phyloP scores from a whole-genome alignment of 2,797 vertebrate species.

The Oreonectes daqikongensis region DNA sequence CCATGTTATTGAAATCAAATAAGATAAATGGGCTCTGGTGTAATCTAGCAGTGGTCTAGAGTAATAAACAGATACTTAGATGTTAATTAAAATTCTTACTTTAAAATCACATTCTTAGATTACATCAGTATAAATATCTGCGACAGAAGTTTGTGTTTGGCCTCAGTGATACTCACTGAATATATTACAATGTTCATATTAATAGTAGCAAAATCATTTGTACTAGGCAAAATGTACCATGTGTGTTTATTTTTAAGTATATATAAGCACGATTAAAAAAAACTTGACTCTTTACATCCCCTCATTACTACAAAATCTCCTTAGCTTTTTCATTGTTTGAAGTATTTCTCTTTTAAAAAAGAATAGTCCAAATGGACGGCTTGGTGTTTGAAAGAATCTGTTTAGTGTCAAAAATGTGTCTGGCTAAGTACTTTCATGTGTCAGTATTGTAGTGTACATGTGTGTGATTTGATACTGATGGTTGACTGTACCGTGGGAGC shows the following conservation, averaged over 20 bases:
- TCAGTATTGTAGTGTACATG: conserved; percentile 2
- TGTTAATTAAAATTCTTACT: too few relatives aligned
- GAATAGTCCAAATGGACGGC: background rate
- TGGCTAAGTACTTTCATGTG: conserved; percentile 4
- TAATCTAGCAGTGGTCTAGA: background rate
- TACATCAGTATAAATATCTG: conserved; percentile 28
- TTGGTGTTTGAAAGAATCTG: background rate
- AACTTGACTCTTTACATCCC: conserved; percentile 17
- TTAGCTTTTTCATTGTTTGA: background rate
- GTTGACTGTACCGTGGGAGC: conserved; percentile 31
- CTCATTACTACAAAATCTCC: conserved; percentile 12
- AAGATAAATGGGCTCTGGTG: background rate
- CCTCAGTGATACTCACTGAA: background rate
- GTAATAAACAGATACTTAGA: background rate
- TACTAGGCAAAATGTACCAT: background rate
- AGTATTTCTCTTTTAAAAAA: background rate
- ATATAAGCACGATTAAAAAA: background rate
- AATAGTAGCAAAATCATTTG: conserved; percentile 13
- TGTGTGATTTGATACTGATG: conserved; percentile 22
- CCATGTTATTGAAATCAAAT: background rate
- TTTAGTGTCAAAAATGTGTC: background rate
- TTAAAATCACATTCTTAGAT: too few relatives aligned
- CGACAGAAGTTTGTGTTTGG: conserved; percentile 15
- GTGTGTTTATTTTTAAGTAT: background rate
- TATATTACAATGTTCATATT: conserved; percentile 8